A percentile compares a stretch with the other conserved stretches of the same genome.
Evolutionary conservation across 2,797 vertebrate genomes (phyloP).

Genomic region (Pangasius krempfi): DNA sequence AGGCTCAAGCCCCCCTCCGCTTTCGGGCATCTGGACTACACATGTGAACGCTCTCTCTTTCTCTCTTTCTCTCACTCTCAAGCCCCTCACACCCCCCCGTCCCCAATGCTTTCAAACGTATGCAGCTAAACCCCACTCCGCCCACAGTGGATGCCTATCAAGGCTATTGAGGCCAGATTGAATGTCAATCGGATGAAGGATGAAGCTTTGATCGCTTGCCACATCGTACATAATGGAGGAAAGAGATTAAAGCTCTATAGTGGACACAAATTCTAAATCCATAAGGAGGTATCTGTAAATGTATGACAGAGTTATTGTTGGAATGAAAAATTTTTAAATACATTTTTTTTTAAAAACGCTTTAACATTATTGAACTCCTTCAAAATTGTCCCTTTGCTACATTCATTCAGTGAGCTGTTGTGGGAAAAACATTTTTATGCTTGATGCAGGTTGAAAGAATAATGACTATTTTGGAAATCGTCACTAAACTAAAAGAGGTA

Average conservation of each 20-base stretch:
- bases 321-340: not conserved
- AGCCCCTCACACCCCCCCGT: not conserved
- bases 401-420: too few species aligned
- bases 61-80: not conserved
- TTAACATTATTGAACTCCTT: not conserved
- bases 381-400: not conserved
- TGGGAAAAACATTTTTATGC: not conserved
- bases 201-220: constrained; percentile 42
- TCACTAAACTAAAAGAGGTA: not conserved
- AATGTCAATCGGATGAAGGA: constrained; percentile 44
- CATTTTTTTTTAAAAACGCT: too few species aligned
- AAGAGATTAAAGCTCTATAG: constrained; percentile 28
- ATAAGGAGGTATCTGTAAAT: not conserved
- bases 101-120: constrained; percentile 20
- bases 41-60: constrained; percentile 77
- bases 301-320: not conserved
- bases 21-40: constrained; percentile 84
- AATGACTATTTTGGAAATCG: not conserved
- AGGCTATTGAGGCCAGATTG: constrained; percentile 49
- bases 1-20: constrained; percentile 69
- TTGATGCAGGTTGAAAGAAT: not conserved
- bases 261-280: not conserved
- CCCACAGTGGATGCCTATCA: constrained; percentile 48
- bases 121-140: constrained; percentile 44
- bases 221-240: constrained; percentile 13